Evolutionary conservation across 2,797 vertebrate species (phyloP).

Genomic region (Melanotaenia maccullochi): DNA sequence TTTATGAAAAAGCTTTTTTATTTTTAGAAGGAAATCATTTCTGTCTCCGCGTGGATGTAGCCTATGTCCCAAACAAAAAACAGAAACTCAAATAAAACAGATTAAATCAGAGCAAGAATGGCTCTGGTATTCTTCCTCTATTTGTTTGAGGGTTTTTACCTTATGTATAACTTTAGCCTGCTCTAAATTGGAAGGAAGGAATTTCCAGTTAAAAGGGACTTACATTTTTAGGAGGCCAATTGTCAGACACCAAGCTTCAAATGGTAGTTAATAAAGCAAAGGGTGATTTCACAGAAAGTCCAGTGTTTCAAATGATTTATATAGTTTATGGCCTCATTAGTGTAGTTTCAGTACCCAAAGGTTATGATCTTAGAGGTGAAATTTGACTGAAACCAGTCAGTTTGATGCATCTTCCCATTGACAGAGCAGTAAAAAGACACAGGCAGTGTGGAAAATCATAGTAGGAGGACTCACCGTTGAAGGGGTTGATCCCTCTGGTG

Average conservation of each 20-base stretch:
- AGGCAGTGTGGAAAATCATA: not conserved
- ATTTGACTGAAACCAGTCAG: not conserved
- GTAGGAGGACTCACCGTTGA: constrained; percentile 86
- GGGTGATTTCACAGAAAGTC: not conserved
- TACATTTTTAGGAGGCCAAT: too few species aligned
- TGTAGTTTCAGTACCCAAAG: not conserved
- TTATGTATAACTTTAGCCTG: not conserved
- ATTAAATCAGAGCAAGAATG: not conserved
- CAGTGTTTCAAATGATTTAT: not conserved
- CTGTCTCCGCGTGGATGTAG: too few species aligned
- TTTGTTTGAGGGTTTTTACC: not conserved
- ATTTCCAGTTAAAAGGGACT: too few species aligned
- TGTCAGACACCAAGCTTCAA: too few species aligned
- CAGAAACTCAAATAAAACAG: not conserved
- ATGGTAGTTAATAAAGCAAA: too few species aligned
- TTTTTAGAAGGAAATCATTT: too few species aligned
- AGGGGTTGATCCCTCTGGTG: constrained; percentile 92
- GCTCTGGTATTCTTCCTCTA: not conserved
- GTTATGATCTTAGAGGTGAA: not conserved
- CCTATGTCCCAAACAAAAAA: not conserved
- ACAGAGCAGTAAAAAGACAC: not conserved
- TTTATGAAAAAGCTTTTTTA: too few species aligned
- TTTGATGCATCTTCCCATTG: not conserved
- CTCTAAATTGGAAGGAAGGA: too few species aligned
- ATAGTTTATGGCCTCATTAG: not conserved